These are phyloP conservation scores for Hypotaenidia philippensis DNA, from an alignment of 2,797 vertebrate species.

Conservation along the genomic window DNA sequence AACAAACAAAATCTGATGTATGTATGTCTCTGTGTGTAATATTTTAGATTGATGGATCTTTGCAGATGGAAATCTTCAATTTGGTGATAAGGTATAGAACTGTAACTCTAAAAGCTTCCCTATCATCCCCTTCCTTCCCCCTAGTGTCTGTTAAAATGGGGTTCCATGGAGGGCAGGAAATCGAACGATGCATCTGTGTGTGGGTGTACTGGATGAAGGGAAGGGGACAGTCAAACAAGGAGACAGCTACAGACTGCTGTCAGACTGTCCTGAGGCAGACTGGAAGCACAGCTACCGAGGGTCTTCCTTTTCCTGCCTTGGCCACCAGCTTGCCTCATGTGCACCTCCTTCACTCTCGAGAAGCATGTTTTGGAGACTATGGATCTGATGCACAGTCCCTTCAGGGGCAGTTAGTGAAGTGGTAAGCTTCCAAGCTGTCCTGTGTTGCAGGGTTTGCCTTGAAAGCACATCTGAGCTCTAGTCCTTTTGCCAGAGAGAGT, in stretches of 20 bases:
- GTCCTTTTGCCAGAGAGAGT: neutral
- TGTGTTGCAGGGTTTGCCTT: neutral
- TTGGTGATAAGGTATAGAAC: neutral
- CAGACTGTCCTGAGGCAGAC: neutral
- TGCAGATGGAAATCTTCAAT: neutral
- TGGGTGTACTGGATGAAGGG: neutral
- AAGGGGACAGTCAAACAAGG: neutral
- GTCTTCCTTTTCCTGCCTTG: neutral
- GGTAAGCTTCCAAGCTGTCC: neutral
- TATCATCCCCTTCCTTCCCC: neutral
- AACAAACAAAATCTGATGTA: constrained; percentile 18
- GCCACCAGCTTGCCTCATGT: neutral
- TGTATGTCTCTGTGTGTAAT: neutral
- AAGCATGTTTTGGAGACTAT: neutral
- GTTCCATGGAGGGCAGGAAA: neutral
- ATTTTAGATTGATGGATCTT: constrained; percentile 12
- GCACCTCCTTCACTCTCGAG: neutral
- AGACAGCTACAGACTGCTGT: neutral
- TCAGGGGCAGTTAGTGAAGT: neutral
- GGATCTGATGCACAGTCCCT: neutral
- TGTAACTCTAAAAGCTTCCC: neutral
- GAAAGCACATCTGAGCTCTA: neutral
- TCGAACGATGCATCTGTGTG: rapidly evolving
- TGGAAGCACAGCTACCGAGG: neutral
- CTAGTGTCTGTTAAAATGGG: neutral